A percentile compares a stretch with the other conserved stretches of the same genome.
phyloP scores from a whole-genome alignment of 2,113 vertebrate genomes.

The Melanotaenia duboulayi region DNA sequence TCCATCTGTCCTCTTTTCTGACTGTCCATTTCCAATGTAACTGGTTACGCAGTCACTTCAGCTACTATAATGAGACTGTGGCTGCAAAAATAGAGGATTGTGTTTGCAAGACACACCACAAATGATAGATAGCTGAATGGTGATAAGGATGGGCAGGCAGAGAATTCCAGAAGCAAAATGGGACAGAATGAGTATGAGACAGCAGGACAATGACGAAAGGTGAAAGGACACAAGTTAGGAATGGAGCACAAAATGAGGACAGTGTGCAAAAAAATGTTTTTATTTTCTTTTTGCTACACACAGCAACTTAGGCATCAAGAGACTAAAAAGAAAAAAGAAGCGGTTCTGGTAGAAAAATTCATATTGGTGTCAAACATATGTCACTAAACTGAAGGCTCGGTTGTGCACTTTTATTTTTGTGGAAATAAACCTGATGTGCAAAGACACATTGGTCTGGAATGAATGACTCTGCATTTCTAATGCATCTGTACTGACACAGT shows the following conservation, averaged over 20 bases:
- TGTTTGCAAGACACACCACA: constrained; percentile 15
- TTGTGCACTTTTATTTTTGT: not conserved
- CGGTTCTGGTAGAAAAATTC: not conserved
- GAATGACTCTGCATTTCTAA: constrained; percentile 66
- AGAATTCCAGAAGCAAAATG: constrained; percentile 29
- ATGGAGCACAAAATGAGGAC: constrained; percentile 11
- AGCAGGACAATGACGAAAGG: constrained; percentile 19
- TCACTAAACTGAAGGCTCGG: not conserved
- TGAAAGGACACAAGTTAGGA: not conserved
- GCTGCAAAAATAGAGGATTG: constrained; percentile 52
- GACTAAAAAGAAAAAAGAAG: not conserved
- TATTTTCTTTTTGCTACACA: no score
- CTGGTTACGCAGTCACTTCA: constrained; percentile 49
- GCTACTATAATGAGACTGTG: constrained; percentile 78
- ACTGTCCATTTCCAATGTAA: constrained; percentile 28
- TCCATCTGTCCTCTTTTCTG: constrained; percentile 1
- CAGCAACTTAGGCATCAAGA: constrained; percentile 41
- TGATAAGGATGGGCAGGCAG: constrained; percentile 7
- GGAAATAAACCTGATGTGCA: constrained; percentile 2
- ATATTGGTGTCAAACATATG: constrained; percentile 11
- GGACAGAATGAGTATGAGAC: not conserved
- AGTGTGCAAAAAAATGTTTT: not conserved
- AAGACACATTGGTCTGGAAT: constrained; percentile 57
- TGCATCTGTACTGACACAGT: not conserved
- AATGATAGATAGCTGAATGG: constrained; percentile 7